Base-by-base conservation (phyloP, 2,797 vertebrate species). In the Dromococcyx pavoninus region DNA sequence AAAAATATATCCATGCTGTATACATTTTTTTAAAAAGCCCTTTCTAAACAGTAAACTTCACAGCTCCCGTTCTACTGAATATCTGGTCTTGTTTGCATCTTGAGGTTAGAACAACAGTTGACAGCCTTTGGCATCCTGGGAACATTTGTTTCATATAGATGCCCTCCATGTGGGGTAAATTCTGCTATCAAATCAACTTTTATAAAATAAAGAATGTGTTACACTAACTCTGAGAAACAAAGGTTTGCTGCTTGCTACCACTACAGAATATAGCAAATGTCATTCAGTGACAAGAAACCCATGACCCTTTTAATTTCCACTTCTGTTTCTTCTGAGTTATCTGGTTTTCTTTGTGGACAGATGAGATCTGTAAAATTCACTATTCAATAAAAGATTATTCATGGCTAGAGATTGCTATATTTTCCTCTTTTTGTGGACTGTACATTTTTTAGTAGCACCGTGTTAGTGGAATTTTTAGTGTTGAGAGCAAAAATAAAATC, bases 231-330 rank as follows among this genome's bases (percentile, higher is more conserved):
- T 39, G 35, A 86, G 50, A 25, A 25, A 72, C 27, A 78, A n/a
- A 56, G 15, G 10, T 88, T 14, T 0, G 0, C 33, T 53, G 18
- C 13, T 33, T 76, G 7, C 23, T 84, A 24, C 51, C 37, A 54
- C 21, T 54, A 28, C 16, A 70, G 43, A 86, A 17, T 39, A 33
- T 1, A 64, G 1, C 6, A 77, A 43, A 11, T 33, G 28, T 54
- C 7, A 50, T 62, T 54, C 70, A 65, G 65, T 9, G 5, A 24
- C 51, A 62, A 64, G 39, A 91, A 80, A 51, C 4, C 4, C 57
- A 46, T 0, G 2, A 62, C 22, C 24, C 9, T 85, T 58, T 39
- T 44, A 73, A 46, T 46, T 79, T 71, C 8, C 0, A 0, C 44
- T 69, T 92, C n/a, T 82, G 6, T 67, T 4, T 3, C 30, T 78